phyloP scores from a whole-genome alignment of 2,888 invertebrate species.

The Miltochrista miniata region DNA sequence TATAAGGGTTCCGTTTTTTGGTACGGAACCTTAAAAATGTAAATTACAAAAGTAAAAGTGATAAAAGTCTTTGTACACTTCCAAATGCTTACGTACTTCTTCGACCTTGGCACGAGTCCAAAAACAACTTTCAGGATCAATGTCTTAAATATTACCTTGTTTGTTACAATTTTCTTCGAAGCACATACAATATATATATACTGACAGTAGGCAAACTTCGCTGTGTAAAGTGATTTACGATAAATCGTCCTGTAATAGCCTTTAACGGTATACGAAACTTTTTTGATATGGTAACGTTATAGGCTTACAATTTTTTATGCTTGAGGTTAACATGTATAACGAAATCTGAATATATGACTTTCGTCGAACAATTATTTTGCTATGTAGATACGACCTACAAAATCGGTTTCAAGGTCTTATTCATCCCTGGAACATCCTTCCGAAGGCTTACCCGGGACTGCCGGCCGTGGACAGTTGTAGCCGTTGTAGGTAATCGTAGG shows the following conservation, averaged over 20 bases:
- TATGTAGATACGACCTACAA: no score
- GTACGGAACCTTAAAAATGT: no score
- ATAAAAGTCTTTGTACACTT: slow-evolving; percentile 13
- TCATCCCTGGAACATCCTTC: no score
- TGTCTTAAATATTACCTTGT: slow-evolving; percentile 33
- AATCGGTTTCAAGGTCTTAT: no score
- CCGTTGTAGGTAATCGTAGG: no score
- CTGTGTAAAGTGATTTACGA: slow-evolving; percentile 4
- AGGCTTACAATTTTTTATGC: no score
- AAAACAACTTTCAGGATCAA: slow-evolving; percentile 29
- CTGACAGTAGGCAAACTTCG: slow-evolving; percentile 1
- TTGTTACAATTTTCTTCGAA: slow-evolving; percentile 19
- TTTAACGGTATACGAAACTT: not conserved
- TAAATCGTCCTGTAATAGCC: not conserved
- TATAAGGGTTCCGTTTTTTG: no score
- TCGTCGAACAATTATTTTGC: no score
- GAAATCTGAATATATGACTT: no score
- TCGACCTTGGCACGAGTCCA: slow-evolving; percentile 25
- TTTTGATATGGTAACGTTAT: not conserved
- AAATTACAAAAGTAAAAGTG: not conserved
- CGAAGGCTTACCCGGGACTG: no score
- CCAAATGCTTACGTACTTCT: slow-evolving; percentile 7
- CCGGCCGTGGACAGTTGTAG: no score
- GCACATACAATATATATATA: not conserved
- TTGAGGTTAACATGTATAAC: no score